phyloP scores from a whole-genome alignment of 1,140 invertebrate genomes.

The Spodoptera frugiperda region DNA sequence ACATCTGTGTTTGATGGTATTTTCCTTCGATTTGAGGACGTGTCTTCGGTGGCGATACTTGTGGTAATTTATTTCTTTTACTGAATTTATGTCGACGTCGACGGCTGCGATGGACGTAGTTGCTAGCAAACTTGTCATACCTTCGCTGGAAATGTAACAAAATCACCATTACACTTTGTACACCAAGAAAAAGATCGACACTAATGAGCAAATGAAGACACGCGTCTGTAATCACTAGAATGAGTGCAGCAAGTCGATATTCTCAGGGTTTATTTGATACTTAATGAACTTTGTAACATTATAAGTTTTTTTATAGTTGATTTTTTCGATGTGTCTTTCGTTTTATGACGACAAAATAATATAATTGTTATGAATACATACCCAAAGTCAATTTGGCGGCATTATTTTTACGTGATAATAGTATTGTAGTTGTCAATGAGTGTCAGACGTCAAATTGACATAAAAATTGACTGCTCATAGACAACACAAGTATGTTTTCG shows the following conservation, averaged over 20 bases:
- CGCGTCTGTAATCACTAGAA: neutral
- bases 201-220: neutral
- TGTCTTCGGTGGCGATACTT: slow-evolving; percentile 54
- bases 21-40: slow-evolving; percentile 69
- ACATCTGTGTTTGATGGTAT: slow-evolving; percentile 66
- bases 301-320: neutral
- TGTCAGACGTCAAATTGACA: no score
- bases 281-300: no score
- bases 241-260: neutral
- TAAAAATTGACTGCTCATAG: no score
- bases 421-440: no score
- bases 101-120: slow-evolving; percentile 23
- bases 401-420: slow-evolving; percentile 17
- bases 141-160: slow-evolving; percentile 54
- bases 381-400: slow-evolving; percentile 54
- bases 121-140: slow-evolving; percentile 58
- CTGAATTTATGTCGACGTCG: slow-evolving; percentile 40
- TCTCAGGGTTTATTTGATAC: neutral
- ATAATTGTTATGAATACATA: slow-evolving; percentile 42
- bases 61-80: slow-evolving; percentile 30
- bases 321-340: no score
- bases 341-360: neutral
- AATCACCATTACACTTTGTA: slow-evolving; percentile 4
- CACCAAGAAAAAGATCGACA: neutral
- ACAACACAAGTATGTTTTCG: no score